Evolutionary conservation across 1,140 invertebrate species (phyloP).

Genomic region (Thaumatotibia leucotreta): DNA sequence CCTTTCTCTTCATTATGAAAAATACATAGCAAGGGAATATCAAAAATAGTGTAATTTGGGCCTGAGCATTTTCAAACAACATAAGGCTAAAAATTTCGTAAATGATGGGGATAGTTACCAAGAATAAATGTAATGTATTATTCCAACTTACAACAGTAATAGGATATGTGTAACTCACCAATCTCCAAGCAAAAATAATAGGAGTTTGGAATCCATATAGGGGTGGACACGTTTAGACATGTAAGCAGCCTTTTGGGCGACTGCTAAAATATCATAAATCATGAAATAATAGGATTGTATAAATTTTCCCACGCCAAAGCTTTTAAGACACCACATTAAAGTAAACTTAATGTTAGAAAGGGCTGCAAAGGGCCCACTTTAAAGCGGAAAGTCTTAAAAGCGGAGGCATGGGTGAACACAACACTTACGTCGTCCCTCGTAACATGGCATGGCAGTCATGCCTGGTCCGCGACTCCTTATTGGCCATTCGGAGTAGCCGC

Average conservation of each 20-base stretch:
- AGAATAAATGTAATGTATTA: too few species aligned
- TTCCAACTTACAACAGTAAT: background rate
- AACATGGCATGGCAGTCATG: conserved; percentile 45
- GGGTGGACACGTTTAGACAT: background rate
- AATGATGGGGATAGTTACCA: too few species aligned
- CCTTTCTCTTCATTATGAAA: too few species aligned
- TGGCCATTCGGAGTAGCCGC: conserved; percentile 75
- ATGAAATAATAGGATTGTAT: background rate
- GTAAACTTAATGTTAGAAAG: too few species aligned
- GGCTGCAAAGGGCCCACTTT: too few species aligned
- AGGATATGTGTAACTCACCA: background rate
- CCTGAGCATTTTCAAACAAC: too few species aligned
- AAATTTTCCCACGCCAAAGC: background rate
- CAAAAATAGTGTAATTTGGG: too few species aligned
- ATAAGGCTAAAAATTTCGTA: too few species aligned
- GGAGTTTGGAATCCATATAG: background rate
- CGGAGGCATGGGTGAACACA: background rate
- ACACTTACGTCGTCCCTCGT: conserved; percentile 2
- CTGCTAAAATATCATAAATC: background rate
- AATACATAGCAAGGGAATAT: too few species aligned
- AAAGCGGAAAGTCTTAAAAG: too few species aligned
- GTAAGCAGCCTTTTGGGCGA: background rate
- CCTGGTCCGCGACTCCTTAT: conserved; percentile 77
- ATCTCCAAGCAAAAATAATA: background rate
- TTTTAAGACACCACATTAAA: background rate